Evolutionary conservation across 2,888 invertebrate genomes (phyloP).

Genomic region (Eulithis testata): DNA sequence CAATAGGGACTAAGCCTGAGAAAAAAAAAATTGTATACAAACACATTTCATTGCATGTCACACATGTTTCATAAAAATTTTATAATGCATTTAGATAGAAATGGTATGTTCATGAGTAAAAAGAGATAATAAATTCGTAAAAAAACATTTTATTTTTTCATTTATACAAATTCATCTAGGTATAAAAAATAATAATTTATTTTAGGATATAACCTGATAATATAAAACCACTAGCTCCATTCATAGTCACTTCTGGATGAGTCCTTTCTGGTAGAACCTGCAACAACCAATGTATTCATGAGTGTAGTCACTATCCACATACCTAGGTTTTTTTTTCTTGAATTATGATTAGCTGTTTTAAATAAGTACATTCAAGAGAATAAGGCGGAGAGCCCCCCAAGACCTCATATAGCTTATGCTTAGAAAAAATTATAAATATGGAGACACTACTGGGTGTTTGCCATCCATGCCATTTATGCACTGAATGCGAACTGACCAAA

Average conservation of each 20-base stretch:
- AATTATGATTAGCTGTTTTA: not conserved
- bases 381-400: too few relatives aligned
- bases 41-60: slow-evolving; percentile 55
- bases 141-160: slow-evolving; percentile 45
- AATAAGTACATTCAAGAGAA: too few relatives aligned
- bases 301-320: too few relatives aligned
- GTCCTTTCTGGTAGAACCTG: slow-evolving; percentile 92
- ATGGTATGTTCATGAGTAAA: slow-evolving; percentile 67
- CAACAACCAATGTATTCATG: slow-evolving; percentile 37
- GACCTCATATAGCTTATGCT: too few relatives aligned
- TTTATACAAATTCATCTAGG: slow-evolving; percentile 30
- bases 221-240: slow-evolving; percentile 94
- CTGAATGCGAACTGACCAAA: too few relatives aligned
- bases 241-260: slow-evolving; percentile 97
- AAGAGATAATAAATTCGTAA: slow-evolving; percentile 67
- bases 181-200: slow-evolving; percentile 51
- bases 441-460: too few relatives aligned
- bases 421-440: too few relatives aligned
- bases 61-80: slow-evolving; percentile 60
- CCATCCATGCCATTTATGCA: too few relatives aligned
- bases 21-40: slow-evolving; percentile 43
- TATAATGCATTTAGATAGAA: slow-evolving; percentile 72
- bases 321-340: not conserved
- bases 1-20: slow-evolving; percentile 36
- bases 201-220: slow-evolving; percentile 88